phyloP scores from a whole-genome alignment of 2,888 invertebrate genomes.

The Campopleginae sp. region DNA sequence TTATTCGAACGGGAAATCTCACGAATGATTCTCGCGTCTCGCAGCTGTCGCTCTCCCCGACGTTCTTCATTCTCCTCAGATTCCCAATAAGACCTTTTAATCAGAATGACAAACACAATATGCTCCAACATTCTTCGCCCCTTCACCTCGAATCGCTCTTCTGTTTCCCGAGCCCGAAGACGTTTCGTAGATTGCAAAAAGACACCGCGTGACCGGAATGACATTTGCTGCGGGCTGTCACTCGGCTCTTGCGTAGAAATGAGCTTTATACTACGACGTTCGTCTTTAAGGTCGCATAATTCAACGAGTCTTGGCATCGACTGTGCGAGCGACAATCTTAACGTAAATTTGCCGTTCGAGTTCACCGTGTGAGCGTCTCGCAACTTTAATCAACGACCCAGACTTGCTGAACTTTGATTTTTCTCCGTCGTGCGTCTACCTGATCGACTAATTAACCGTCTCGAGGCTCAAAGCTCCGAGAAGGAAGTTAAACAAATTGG shows the following conservation, averaged over 20 bases:
- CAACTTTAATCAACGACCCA: constrained; percentile 7
- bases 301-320: constrained; percentile 23
- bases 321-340: constrained; percentile 72
- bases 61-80: constrained; percentile 30
- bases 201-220: constrained; percentile 75
- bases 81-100: constrained; percentile 63
- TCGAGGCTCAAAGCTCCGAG: background rate
- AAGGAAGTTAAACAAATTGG: background rate
- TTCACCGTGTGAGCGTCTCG: background rate
- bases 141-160: constrained; percentile 13
- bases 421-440: background rate
- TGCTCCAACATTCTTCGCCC: constrained; percentile 12
- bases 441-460: background rate
- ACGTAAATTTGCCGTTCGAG: constrained; percentile 14
- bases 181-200: constrained; percentile 26
- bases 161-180: constrained; percentile 9
- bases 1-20: constrained; percentile 68
- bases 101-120: constrained; percentile 56
- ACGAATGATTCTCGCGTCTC: constrained; percentile 67
- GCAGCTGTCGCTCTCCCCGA: constrained; percentile 68
- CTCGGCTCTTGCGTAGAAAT: constrained; percentile 53
- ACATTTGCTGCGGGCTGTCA: constrained; percentile 75
- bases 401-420: background rate
- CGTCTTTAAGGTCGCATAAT: constrained; percentile 77
- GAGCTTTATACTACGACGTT: constrained; percentile 54